Base-by-base conservation (phyloP, 2,888 invertebrate species). In the Lycia hirtaria region DNA sequence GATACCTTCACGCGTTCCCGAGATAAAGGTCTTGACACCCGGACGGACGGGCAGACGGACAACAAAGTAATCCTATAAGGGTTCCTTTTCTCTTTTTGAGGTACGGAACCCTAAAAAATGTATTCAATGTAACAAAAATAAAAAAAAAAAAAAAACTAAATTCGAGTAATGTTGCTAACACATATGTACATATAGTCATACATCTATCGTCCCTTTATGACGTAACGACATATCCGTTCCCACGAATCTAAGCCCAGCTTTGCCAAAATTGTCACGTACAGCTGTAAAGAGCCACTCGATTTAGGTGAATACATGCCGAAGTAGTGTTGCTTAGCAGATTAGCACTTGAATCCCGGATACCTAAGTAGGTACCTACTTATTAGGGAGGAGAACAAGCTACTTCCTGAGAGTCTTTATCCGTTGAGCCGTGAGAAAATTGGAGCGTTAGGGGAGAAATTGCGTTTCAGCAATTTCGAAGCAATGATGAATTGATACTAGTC, bases 221-320 rank as follows among this genome's bases (percentile, higher is more conserved):
- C 44, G 60, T 62, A 72, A 75, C 63, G 66, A 56, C 53, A 71
- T 75, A 82, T 89, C 89, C 89, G 83, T 88, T 91, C 89, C 76
- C 88, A 88, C 75, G 78, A 60, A 26, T 60, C 68, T 54, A 69
- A 69, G 59, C 59, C 67, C 62, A 71, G 72, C 70, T 75, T 64
- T 50, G 78, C 79, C 73, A 77, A 83, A 81, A 80, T 78, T 56
- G 81, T 87, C 88, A 87, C 88, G 88, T 88, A 75, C 76, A 20
- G 60, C 60, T 68, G 64, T 26, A 77, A 76, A 67, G 74, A 72
- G 20, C n/a, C 75, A 73, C 78, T 81, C 75, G 73, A 76, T 78
- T 79, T 40, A 56, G 40, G 56, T 41, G 56, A 51, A 47, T n/a
- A 15, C 44, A 12, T 12, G 12, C 12, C 20, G 12, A 19, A 30